phyloP scores from a whole-genome alignment of 2,113 vertebrate species.

The Gopherus flavomarginatus region DNA sequence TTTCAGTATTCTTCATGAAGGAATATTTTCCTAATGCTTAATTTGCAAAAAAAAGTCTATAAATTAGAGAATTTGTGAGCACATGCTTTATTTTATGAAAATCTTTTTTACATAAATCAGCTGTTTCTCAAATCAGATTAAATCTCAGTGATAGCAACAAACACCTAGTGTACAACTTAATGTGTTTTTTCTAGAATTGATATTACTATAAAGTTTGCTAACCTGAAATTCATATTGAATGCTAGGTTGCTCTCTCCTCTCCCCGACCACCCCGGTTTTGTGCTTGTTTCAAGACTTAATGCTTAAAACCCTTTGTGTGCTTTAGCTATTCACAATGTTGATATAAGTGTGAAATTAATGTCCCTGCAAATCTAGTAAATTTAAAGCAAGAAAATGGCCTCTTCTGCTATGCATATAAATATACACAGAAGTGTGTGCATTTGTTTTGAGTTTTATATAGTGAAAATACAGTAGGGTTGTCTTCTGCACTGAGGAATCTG shows the following conservation, averaged over 20 bases:
- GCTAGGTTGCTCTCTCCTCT: background rate
- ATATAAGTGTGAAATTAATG: background rate
- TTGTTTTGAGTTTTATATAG: background rate
- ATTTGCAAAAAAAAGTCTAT: background rate
- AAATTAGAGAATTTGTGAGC: background rate
- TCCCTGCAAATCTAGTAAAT: background rate
- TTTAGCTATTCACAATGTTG: background rate
- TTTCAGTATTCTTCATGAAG: constrained; percentile 29
- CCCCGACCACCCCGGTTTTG: background rate
- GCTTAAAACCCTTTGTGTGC: background rate
- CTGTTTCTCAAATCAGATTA: background rate
- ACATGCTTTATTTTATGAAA: background rate
- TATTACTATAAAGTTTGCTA: background rate
- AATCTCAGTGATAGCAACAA: background rate
- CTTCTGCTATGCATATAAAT: background rate
- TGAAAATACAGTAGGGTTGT: background rate
- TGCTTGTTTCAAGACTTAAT: background rate
- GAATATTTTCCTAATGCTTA: background rate
- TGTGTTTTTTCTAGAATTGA: background rate
- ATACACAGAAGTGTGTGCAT: background rate
- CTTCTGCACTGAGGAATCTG: rapidly evolving
- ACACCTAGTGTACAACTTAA: background rate
- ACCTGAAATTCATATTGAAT: background rate
- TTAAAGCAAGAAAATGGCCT: background rate
- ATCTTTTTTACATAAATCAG: background rate